Base-by-base conservation (phyloP, 2,888 invertebrate species). In the Oxycera nigricornis region DNA sequence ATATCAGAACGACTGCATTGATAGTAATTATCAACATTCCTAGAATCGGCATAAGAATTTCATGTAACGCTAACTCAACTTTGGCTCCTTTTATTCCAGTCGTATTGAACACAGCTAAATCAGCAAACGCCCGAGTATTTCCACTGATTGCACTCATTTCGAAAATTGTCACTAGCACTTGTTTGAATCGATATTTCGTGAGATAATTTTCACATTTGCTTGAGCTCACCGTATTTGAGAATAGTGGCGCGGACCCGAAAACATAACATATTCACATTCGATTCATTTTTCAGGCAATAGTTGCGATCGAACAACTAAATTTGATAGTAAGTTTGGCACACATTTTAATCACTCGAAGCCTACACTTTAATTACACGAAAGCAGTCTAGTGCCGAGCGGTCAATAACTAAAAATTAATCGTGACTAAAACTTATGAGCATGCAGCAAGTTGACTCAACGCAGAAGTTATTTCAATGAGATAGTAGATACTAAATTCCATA, bases 1-100 rank as follows among this genome's bases (percentile, higher is more conserved):
- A 90, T 73, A 90, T 83, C n/a, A 90, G 89, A 14, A 90, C 90
- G 4, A 87, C 86, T 31, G 90, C 81, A 82, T 91, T 91, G 74
- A 89, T 85, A 26, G 89, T 77, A 68, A 90, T 87, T 57, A 90
- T 89, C 20, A 90, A 79, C 1, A 85, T 82, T 4, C 89, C 90
- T 59, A 90, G 81, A n/a, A 87, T 79, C 72, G 89, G 90, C 30
- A 89, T 88, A 41, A 89, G 83, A 57, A 87, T 83, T 80, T 87
- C 87, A 79, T 89, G 90, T 35, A 87, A 79, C 74, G 84, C 79
- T 75, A 88, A 81, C 78, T 86, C 87, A 72, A 87, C 84, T 61
- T 78, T 77, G 14, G 61, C 61, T n/a, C 61, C 61, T 62, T 62
- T 62, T 30, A 62, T 35, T 6, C 61, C 61, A 11, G 35, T 62